Percentiles rank a stretch among this genome's conserved stretches.
Conservation (phyloP, 2,888 invertebrate genomes). For the Megastigmus dorsalis region DNA sequence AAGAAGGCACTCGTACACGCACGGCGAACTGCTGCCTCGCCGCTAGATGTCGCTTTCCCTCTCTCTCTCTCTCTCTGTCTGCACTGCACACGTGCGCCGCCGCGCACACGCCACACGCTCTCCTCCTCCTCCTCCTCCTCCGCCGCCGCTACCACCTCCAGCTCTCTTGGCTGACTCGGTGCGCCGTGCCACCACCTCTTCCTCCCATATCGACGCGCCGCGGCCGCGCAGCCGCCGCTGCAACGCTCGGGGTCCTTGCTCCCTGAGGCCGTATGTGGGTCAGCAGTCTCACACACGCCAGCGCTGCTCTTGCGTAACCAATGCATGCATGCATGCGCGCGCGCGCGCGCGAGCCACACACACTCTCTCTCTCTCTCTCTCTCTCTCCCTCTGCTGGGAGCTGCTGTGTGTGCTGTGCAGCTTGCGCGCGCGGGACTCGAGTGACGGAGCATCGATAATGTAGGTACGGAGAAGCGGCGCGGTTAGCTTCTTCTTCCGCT, state of each 20-base stretch:
- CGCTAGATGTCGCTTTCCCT: constrained; percentile 43
- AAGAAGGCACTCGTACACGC: neutral
- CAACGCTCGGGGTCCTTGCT: constrained; percentile 72
- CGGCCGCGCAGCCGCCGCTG: constrained; percentile 55
- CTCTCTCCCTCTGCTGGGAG: too few relatives aligned
- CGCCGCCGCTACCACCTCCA: neutral
- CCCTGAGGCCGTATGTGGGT: constrained; percentile 73
- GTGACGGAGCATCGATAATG: too few relatives aligned
- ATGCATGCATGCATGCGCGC: constrained; percentile 66
- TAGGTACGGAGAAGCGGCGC: too few relatives aligned
- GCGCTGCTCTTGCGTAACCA: constrained; percentile 72
- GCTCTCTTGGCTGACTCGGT: neutral
- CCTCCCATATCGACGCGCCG: constrained; percentile 14
- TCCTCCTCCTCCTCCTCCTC: neutral
- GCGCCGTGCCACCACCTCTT: neutral
- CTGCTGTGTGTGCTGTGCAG: too few relatives aligned
- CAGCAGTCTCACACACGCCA: constrained; percentile 74
- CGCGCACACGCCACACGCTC: neutral
- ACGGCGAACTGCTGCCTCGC: neutral
- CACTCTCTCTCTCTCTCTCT: too few relatives aligned
- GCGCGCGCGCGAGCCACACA: too few relatives aligned
- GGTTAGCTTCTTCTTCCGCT: too few relatives aligned
- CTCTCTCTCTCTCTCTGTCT: neutral
- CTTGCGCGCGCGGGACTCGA: too few relatives aligned
- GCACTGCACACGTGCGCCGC: too few relatives aligned